A percentile compares a stretch with the other conserved stretches of the same genome.
Conservation (phyloP, 2,888 invertebrate species). For the Lepidochitona cinerea region DNA sequence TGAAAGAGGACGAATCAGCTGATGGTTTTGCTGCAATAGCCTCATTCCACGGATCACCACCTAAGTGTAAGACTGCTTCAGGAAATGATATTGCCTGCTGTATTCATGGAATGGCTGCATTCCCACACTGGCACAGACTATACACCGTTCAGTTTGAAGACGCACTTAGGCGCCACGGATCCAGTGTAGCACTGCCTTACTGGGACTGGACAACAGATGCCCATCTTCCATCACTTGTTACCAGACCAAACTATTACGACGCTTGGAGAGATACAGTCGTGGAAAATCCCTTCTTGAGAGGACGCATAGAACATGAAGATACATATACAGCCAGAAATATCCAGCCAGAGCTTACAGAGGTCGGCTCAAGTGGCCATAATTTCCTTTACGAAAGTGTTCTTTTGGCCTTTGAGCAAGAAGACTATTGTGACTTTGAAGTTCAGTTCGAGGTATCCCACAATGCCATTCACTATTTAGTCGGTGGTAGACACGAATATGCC, state of each 20-base stretch:
- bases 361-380: slow-evolving; percentile 18
- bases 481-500: background rate
- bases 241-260: slow-evolving; percentile 28
- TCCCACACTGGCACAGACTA: slow-evolving; percentile 30
- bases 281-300: slow-evolving; percentile 27
- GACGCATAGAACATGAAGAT: slow-evolving; percentile 20
- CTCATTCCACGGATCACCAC: slow-evolving; percentile 22
- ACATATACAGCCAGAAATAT: slow-evolving; percentile 33
- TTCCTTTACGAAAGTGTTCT: slow-evolving; percentile 21
- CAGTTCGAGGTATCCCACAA: slow-evolving; percentile 26
- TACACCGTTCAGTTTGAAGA: slow-evolving; percentile 29
- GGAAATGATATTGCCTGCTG: slow-evolving; percentile 19
- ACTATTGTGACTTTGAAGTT: slow-evolving; percentile 9
- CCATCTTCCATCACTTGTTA: slow-evolving; percentile 26
- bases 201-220: slow-evolving; percentile 38
- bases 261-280: slow-evolving; percentile 27
- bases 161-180: slow-evolving; percentile 16
- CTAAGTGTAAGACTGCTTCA: slow-evolving; percentile 8
- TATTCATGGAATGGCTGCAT: slow-evolving; percentile 27
- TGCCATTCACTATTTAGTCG: slow-evolving; percentile 12
- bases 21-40: slow-evolving; percentile 23
- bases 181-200: slow-evolving; percentile 30
- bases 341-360: slow-evolving; percentile 27
- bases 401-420: slow-evolving; percentile 3
- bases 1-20: slow-evolving; percentile 24